Conservation (phyloP, 2,797 vertebrate species). For the Sebastes cheni region DNA sequence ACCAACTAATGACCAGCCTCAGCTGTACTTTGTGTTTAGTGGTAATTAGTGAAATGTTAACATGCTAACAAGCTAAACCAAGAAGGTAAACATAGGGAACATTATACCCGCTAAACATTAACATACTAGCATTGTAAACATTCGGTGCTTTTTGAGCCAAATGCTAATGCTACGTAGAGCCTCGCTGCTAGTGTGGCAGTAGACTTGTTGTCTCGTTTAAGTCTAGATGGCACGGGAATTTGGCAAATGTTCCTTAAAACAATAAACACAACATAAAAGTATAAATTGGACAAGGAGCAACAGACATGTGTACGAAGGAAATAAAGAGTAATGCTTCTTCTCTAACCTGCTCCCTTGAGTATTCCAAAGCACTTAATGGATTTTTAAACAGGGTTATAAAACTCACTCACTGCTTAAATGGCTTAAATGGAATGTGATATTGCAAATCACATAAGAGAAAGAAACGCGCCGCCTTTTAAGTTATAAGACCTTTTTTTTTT, state of each 20-base stretch:
- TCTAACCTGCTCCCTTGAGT: conserved; percentile 35
- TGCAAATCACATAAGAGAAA: conserved; percentile 39
- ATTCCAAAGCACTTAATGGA: conserved; percentile 57
- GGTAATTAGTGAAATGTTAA: background rate
- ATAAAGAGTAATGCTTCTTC: conserved; percentile 15
- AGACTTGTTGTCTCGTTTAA: background rate
- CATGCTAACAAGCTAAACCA: background rate
- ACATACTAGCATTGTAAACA: background rate
- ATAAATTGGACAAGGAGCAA: background rate
- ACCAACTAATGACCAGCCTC: background rate
- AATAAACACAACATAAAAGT: conserved; percentile 9
- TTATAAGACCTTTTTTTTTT: background rate
- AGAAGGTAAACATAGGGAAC: background rate
- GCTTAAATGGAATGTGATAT: conserved; percentile 54
- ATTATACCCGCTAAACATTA: background rate
- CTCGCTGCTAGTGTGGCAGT: background rate
- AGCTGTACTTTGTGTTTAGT: background rate
- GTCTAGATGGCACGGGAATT: background rate
- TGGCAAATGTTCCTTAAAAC: conserved; percentile 11
- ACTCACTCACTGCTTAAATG: conserved; percentile 43
- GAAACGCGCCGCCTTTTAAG: background rate
- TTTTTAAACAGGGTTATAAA: conserved; percentile 67
- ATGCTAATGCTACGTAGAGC: background rate
- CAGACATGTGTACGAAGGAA: conserved; percentile 1
- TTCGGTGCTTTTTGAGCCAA: background rate